A percentile compares a stretch with the other conserved stretches of the same genome.
phyloP scores from a whole-genome alignment of 2,888 invertebrate species.

The Bellardia pandia region DNA sequence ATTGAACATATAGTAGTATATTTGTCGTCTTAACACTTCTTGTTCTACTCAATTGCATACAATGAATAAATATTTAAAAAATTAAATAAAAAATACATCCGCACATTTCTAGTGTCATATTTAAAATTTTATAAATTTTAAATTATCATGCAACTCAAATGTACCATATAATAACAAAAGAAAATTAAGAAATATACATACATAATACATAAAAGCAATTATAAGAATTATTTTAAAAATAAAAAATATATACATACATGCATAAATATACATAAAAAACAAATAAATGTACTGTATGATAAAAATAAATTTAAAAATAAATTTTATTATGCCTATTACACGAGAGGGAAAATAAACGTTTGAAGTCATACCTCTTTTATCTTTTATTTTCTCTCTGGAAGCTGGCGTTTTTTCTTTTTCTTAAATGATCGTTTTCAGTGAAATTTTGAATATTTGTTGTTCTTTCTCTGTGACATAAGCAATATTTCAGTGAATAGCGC shows the following conservation, averaged over 20 bases:
- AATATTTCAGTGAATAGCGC: no score
- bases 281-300: constrained; percentile 37
- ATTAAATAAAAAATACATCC: constrained; percentile 23
- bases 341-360: not conserved
- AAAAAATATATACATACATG: not conserved
- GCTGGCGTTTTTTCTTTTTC: no score
- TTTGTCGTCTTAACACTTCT: constrained; percentile 42
- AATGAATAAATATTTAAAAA: constrained; percentile 18
- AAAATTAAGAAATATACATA: constrained; percentile 38
- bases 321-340: not conserved
- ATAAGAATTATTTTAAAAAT: no score
- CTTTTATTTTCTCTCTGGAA: no score
- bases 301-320: not conserved
- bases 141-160: constrained; percentile 60
- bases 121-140: constrained; percentile 72
- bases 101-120: constrained; percentile 70
- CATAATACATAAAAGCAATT: constrained; percentile 19
- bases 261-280: constrained; percentile 24
- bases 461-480: no score
- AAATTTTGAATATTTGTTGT: no score
- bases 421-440: no score
- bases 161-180: constrained; percentile 51
- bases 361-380: not conserved
- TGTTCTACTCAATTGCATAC: constrained; percentile 40
- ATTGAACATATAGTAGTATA: not conserved